Percentiles rank a stretch among this genome's conserved stretches.
These are phyloP conservation scores for Aplochiton taeniatus DNA, from an alignment of 2,797 vertebrate genomes.

Conservation along the genomic window DNA sequence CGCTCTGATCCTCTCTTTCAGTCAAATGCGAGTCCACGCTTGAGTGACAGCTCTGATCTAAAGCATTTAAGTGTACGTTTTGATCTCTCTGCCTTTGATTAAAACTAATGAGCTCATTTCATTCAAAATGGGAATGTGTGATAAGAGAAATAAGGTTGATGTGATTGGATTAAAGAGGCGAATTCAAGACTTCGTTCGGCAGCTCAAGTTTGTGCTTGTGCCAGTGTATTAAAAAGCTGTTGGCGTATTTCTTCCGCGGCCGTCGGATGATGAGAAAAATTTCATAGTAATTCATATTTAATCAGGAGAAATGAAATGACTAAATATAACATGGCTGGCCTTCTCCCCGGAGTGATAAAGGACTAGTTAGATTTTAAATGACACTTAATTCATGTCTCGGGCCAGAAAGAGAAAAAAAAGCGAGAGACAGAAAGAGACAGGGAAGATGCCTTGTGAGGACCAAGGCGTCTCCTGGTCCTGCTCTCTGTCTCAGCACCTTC, in stretches of 20 bases:
- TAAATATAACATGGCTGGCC: constrained; percentile 91
- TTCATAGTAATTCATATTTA: constrained; percentile 96
- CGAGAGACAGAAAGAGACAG: constrained; percentile 48
- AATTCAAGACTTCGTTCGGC: constrained; percentile 87
- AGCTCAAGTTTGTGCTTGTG: constrained; percentile 33
- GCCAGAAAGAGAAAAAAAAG: constrained; percentile 65
- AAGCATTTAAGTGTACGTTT: constrained; percentile 95
- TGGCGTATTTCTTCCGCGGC: constrained; percentile 83
- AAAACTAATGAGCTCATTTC: constrained; percentile 96
- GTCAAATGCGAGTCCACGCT: constrained; percentile 88
- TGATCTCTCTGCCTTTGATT: constrained; percentile 95
- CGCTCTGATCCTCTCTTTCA: constrained; percentile 89
- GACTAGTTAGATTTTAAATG: constrained; percentile 91
- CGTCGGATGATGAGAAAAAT: constrained; percentile 94
- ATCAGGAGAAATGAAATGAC: constrained; percentile 95
- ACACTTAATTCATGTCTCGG: constrained; percentile 83
- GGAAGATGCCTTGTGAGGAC: constrained; percentile 7
- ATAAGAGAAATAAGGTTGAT: constrained; percentile 97
- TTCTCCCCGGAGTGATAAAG: constrained; percentile 90
- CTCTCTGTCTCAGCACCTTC: too few species aligned
- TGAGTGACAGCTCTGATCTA: constrained; percentile 94
- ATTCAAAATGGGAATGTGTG: constrained; percentile 96
- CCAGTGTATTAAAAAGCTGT: constrained; percentile 94
- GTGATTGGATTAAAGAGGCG: constrained; percentile 95
- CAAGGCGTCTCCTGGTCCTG: not conserved